A percentile compares a stretch with the other conserved stretches of the same genome.
Conservation (phyloP, 1,140 invertebrate species). For the Heliconius hewitsoni region DNA sequence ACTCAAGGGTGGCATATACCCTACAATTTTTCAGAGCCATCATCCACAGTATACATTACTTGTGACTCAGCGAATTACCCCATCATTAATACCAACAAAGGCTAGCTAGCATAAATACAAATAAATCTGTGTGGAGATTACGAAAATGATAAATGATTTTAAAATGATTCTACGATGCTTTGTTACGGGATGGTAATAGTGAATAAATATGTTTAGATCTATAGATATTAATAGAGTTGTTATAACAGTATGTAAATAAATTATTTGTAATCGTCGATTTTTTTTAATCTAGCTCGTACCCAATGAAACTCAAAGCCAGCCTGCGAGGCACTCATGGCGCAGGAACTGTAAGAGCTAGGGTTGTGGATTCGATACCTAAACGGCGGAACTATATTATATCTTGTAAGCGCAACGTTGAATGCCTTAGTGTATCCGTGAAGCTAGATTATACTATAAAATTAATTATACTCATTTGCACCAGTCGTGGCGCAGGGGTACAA, state of each 20-base stretch:
- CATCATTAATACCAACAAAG: constrained; percentile 39
- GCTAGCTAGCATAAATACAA: constrained; percentile 35
- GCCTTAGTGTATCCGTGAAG: too few relatives aligned
- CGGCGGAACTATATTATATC: too few relatives aligned
- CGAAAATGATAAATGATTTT: constrained; percentile 40
- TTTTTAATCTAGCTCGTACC: too few relatives aligned
- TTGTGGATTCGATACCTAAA: too few relatives aligned
- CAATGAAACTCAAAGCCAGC: too few relatives aligned
- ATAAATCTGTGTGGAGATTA: constrained; percentile 38
- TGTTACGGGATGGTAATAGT: constrained; percentile 14
- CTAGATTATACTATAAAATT: too few relatives aligned
- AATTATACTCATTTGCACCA: too few relatives aligned
- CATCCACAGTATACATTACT: constrained; percentile 30
- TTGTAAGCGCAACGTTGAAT: too few relatives aligned
- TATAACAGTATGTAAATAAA: not conserved
- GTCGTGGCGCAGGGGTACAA: too few relatives aligned
- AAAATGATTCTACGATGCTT: constrained; percentile 38
- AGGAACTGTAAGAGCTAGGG: too few relatives aligned
- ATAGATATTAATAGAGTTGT: not conserved
- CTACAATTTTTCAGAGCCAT: constrained; percentile 37
- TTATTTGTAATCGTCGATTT: not conserved
- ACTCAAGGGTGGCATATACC: constrained; percentile 22
- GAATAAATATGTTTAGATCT: not conserved
- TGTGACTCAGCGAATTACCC: constrained; percentile 37
- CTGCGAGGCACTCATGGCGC: too few relatives aligned